Evolutionary conservation across 1,140 invertebrate genomes (phyloP), one percentile per base, ranked within the genome.

Genomic region (Diabrotica undecimpunctata): DNA sequence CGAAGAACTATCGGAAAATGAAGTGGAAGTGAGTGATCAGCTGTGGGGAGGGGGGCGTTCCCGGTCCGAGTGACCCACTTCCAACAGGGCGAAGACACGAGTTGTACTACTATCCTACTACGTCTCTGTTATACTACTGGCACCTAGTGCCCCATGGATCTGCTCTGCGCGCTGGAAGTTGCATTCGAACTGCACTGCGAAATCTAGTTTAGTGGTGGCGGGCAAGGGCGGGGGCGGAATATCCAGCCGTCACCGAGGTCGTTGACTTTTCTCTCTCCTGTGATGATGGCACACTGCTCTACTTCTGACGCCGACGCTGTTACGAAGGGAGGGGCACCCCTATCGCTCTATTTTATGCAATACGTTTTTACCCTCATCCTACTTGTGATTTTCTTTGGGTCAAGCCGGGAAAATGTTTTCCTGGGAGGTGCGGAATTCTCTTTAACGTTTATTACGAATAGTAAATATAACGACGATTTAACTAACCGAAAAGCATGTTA

Each of bases 221-320:
- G 36, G 8, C 25, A 25, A 25, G 51, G 66, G 41, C 39, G 54
- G 12, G 41, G 9, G 38, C 41, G 58, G 54, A 14, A 37, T 51
- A 54, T 9, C 36, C 38, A 51, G 36, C 53, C 62, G 59, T 62
- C 62, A 54, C 56, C 61, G 66, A 56, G 70, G 71, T 60, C 71
- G 67, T 69, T 71, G 71, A 72, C 71, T 66, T 66, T 58, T 62
- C 63, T 54, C 61, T 54, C 61, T 60, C 39, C 63, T 52, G 68
- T 66, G 56, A 54, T 68, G 52, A 68, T 65, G 71, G 65, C 69
- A 72, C 67, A 72, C 65, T 72, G 71, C 63, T 69, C 71, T 66
- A 69, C 57, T 71, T 72, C 55, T 65, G n/a, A 53, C n/a, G 54
- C 50, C 25, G 14, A 25, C 12, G 12, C 52, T 25, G 58, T 13